Percentiles rank a stretch among this genome's conserved stretches.
Conservation (phyloP, 2,797 vertebrate species). For the Trachurus trachurus region DNA sequence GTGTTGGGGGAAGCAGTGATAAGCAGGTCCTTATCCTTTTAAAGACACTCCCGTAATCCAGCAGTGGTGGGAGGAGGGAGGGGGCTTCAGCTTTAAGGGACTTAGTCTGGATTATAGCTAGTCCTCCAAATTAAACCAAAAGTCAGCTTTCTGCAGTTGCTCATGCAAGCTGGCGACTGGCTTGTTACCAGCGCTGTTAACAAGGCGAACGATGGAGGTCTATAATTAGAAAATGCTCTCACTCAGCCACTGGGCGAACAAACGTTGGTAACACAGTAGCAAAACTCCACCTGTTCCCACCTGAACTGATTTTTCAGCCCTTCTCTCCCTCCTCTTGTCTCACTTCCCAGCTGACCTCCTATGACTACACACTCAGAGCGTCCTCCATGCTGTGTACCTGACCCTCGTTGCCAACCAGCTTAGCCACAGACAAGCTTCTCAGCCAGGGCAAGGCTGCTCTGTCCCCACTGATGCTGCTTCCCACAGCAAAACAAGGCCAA, state of each 20-base stretch:
- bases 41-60: constrained; percentile 88
- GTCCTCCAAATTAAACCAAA: constrained; percentile 91
- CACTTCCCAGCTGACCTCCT: constrained; percentile 52
- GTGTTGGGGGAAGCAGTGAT: constrained; percentile 83
- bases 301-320: constrained; percentile 20
- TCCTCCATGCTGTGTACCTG: constrained; percentile 72
- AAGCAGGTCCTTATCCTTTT: constrained; percentile 88
- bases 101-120: constrained; percentile 89
- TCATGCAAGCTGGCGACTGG: constrained; percentile 85
- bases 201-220: constrained; percentile 66
- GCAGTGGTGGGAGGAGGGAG: constrained; percentile 67
- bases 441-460: constrained; percentile 71
- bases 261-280: constrained; percentile 33
- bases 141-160: constrained; percentile 87
- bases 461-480: constrained; percentile 72
- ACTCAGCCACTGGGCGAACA: constrained; percentile 40
- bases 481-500: constrained; percentile 81
- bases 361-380: constrained; percentile 47
- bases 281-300: constrained; percentile 20
- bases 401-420: constrained; percentile 70
- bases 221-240: constrained; percentile 78
- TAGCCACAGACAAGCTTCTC: constrained; percentile 76
- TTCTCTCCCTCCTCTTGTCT: constrained; percentile 12
- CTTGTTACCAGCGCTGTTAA: constrained; percentile 77
- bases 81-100: constrained; percentile 85